Conservation (phyloP, 23 tunicate species). For the Corella eumyota region DNA sequence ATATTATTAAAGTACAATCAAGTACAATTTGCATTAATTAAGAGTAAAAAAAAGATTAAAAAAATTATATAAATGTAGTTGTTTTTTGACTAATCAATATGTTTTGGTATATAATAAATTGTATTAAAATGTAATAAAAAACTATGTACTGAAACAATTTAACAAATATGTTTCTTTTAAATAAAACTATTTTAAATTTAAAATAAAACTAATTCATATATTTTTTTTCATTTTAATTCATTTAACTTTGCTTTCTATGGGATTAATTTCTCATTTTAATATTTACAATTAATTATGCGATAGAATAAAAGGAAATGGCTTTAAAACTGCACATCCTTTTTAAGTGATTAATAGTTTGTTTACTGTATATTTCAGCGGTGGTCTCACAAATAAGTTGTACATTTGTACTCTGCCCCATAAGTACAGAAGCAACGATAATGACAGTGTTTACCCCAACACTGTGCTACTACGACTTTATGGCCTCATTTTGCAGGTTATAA, state of each 20-base stretch:
- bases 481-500: slow-evolving; percentile 32
- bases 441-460: slow-evolving; percentile 34
- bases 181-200: too few species aligned
- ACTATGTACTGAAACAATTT: too few species aligned
- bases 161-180: too few species aligned
- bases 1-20: background rate
- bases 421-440: slow-evolving; percentile 19
- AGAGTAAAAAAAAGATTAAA: background rate
- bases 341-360: too few species aligned
- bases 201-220: too few species aligned
- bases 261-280: too few species aligned
- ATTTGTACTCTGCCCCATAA: slow-evolving; percentile 47
- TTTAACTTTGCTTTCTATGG: too few species aligned
- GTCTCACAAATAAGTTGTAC: slow-evolving; percentile 91
- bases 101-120: background rate
- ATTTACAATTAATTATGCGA: too few species aligned
- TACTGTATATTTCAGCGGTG: slow-evolving; percentile 72
- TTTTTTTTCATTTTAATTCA: too few species aligned
- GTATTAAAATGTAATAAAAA: slow-evolving; percentile 3
- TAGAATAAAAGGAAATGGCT: too few species aligned
- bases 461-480: slow-evolving; percentile 69
- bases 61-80: background rate
- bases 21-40: background rate
- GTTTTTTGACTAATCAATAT: background rate
- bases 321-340: too few species aligned